Base-by-base conservation (phyloP, 35 echinoderm and acorn worm genomes). In the Ophiothrix spiculata region DNA sequence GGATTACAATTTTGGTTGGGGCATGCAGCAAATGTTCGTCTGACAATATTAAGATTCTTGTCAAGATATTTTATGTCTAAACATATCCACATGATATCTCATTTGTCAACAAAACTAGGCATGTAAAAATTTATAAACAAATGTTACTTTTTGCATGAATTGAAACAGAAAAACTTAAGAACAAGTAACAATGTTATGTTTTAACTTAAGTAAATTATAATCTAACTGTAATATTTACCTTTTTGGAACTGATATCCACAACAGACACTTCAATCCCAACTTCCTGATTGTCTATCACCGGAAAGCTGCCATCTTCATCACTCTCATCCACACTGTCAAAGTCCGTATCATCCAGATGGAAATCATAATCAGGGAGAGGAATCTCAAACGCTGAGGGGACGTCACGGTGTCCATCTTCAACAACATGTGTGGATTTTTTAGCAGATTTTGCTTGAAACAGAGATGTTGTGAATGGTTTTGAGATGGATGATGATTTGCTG, bases 331-430 rank as follows among this genome's bases (percentile, higher is more conserved):
- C 12, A 32, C 28, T 25, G 33, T 56, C n/a, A 56, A 56, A 49
- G 6, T 49, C 80, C 14, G 1, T 14, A n/a, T 25, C 41, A 10
- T 82, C 78, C 1, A 40, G 31, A 82, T 82, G 80, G 40, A 82
- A 82, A 56, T 82, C 80, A 82, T 82, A 82, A 82, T 37, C 42
- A 2, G 80, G 80, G 10, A 82, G 41, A 32, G 41, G 40, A 32
- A 82, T 56, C 41, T 82, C 41, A 56, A 56, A 56, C 33, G 32
- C 80, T 17, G 56, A 0, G 14, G 80, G 41, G 19, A 82, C 56
- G 11, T 56, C 80, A 39, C 56, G 31, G 8, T 31, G 42, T 49
- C 60, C 8, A n/a, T 10, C 16, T 12, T n/a, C 1, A 28, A 2
- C 10, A 25, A 28, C 23, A 25, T 15, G 60, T 25, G 17, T 69